Base-by-base conservation (phyloP, 2,888 invertebrate species). In the Tipula unca region DNA sequence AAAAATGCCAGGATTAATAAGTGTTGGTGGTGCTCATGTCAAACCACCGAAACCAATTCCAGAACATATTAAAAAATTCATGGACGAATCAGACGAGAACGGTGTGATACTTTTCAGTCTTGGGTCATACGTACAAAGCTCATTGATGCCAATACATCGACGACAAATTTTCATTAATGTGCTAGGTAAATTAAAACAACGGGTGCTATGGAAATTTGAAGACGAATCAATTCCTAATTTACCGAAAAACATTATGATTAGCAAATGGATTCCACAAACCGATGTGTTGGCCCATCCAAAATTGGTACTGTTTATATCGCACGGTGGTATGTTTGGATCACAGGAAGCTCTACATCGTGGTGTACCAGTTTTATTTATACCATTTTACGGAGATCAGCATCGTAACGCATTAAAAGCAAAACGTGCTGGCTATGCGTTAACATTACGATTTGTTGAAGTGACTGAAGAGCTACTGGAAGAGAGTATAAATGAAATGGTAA, bases 1-100 rank as follows among this genome's bases (percentile, higher is more conserved):
- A 6, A 88, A 89, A 0, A 89, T 91, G 1, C 90, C 91, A 0
- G 90, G 90, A 3, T 89, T 93, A 87, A 89, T 93, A 8, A 91
- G 92, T 85, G 91, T 93, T 5, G 93, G 92, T 10, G 93, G 93
- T 39, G 89, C 93, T 86, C 93, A 93, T 86, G 90, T 93, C 69
- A 90, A 90, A 85, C 89, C 89, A 14, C 89, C 90, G 25, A 90
- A 91, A 85, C 86, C 88, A 8, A 86, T 91, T 86, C 89, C 90
- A 32, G 39, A 86, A 14, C 90, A 91, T 86, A 88, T 92, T 20
- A 88, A 91, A 87, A 87, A 88, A 20, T 92, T 91, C 86, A 86
- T 92, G 82, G 91, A 91, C 86, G 90, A 87, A 20, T 90, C 91
- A 4, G 87, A 88, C 35, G 87, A 91, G 86, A 69, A 69, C 14